Evolutionary conservation across 2,888 invertebrate genomes (phyloP).

Genomic region (Ennomos erosarius): DNA sequence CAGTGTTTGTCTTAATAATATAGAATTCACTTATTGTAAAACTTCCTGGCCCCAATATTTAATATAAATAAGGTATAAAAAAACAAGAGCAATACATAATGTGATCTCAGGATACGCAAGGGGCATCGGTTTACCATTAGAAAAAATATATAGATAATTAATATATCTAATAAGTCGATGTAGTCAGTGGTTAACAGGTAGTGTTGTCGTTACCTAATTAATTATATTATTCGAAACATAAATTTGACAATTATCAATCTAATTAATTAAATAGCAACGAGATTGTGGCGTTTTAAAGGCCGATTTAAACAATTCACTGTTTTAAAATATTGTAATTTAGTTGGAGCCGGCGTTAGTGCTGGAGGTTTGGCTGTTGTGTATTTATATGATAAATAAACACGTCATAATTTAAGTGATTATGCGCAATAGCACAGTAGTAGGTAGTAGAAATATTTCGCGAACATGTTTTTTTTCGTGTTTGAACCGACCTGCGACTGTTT

Average conservation of each 20-base stretch:
- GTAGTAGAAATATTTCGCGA: slow-evolving; percentile 11
- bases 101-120: slow-evolving; percentile 60
- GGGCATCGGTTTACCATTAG: slow-evolving; percentile 70
- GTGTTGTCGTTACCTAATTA: slow-evolving; percentile 75
- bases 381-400: slow-evolving; percentile 52
- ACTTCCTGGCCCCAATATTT: slow-evolving; percentile 34
- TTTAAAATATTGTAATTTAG: slow-evolving; percentile 50
- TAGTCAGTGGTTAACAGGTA: slow-evolving; percentile 82
- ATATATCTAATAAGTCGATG: slow-evolving; percentile 74
- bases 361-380: slow-evolving; percentile 74
- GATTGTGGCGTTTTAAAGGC: slow-evolving; percentile 46
- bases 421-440: slow-evolving; percentile 50
- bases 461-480: neutral
- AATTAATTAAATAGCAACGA: slow-evolving; percentile 63
- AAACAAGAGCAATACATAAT: slow-evolving; percentile 32
- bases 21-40: slow-evolving; percentile 25
- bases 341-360: slow-evolving; percentile 45
- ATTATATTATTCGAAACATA: slow-evolving; percentile 60
- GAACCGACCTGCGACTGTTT: too few species aligned
- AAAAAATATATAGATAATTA: slow-evolving; percentile 68
- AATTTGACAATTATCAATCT: slow-evolving; percentile 62
- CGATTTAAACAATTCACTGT: slow-evolving; percentile 34
- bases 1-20: slow-evolving; percentile 11
- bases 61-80: slow-evolving; percentile 21
- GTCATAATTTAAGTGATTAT: slow-evolving; percentile 54